phyloP scores from a whole-genome alignment of 1,140 invertebrate genomes.

The Hyphantria cunea region DNA sequence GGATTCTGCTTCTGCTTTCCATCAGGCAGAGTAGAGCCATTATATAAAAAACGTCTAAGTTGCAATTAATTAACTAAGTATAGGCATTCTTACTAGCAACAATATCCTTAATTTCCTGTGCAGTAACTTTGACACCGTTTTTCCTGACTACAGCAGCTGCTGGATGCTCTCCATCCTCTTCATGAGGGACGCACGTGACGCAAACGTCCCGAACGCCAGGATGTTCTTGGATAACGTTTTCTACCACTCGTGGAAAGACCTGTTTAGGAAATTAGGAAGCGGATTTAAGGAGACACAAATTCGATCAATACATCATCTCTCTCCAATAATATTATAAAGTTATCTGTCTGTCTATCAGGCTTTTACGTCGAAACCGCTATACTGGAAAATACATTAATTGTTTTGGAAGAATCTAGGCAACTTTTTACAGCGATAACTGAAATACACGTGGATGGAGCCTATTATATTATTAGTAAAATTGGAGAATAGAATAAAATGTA shows the following conservation, averaged over 20 bases:
- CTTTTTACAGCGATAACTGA: too few species aligned
- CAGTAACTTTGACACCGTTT: slow-evolving; percentile 30
- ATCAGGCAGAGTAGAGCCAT: too few species aligned
- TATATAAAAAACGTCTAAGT: background rate
- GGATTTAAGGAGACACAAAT: background rate
- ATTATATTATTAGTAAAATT: too few species aligned
- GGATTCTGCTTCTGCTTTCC: too few species aligned
- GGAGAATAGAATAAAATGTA: too few species aligned
- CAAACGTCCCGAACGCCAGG: slow-evolving; percentile 86
- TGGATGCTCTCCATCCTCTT: slow-evolving; percentile 87
- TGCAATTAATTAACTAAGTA: background rate
- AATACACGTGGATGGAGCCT: too few species aligned
- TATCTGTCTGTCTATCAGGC: too few species aligned
- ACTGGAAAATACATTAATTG: too few species aligned
- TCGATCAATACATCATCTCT: too few species aligned
- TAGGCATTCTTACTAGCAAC: slow-evolving; percentile 63
- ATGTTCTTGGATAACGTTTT: slow-evolving; percentile 85
- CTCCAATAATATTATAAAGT: too few species aligned
- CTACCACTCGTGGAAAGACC: slow-evolving; percentile 89
- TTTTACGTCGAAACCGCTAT: too few species aligned
- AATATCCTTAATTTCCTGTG: slow-evolving; percentile 77
- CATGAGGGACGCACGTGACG: slow-evolving; percentile 89
- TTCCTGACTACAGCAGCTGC: slow-evolving; percentile 83
- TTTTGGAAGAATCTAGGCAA: too few species aligned
- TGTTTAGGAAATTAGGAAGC: slow-evolving; percentile 71